Percentiles rank a stretch among this genome's conserved stretches.
phyloP scores from a whole-genome alignment of 2,797 vertebrate genomes.

The Setipinna tenuifilis region DNA sequence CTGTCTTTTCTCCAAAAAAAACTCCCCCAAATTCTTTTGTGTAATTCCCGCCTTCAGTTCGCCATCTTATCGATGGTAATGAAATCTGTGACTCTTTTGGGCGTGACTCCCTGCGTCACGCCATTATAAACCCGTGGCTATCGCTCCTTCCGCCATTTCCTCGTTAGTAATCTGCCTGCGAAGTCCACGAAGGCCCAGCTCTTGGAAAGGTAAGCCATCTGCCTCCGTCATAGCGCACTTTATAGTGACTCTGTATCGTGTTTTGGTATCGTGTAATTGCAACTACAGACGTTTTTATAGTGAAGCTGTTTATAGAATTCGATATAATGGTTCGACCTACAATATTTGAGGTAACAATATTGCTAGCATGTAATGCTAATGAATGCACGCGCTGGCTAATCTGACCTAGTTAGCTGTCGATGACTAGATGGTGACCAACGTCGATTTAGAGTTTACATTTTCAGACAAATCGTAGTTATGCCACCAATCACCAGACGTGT shows the following conservation, averaged over 20 bases:
- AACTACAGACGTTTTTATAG: too few relatives aligned
- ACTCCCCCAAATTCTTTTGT: too few relatives aligned
- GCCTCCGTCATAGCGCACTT: background rate
- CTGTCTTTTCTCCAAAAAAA: too few relatives aligned
- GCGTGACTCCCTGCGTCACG: background rate
- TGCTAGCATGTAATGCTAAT: background rate
- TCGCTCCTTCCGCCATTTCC: conserved; percentile 14
- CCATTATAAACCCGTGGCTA: background rate
- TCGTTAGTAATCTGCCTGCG: background rate
- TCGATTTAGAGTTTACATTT: background rate
- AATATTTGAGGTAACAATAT: background rate
- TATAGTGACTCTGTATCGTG: background rate
- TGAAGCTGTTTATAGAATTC: too few relatives aligned
- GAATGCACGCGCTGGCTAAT: background rate
- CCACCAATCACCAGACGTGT: too few relatives aligned
- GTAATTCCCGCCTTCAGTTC: too few relatives aligned
- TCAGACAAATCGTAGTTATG: background rate
- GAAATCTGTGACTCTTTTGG: background rate
- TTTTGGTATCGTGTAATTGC: background rate
- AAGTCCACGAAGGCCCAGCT: background rate
- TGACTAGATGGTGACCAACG: background rate
- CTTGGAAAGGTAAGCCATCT: background rate
- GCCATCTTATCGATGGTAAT: too few relatives aligned
- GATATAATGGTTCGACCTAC: background rate
- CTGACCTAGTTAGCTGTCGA: background rate